These are phyloP conservation scores for Manduca sexta DNA, from an alignment of 1,140 invertebrate genomes.

Conservation along the genomic window DNA sequence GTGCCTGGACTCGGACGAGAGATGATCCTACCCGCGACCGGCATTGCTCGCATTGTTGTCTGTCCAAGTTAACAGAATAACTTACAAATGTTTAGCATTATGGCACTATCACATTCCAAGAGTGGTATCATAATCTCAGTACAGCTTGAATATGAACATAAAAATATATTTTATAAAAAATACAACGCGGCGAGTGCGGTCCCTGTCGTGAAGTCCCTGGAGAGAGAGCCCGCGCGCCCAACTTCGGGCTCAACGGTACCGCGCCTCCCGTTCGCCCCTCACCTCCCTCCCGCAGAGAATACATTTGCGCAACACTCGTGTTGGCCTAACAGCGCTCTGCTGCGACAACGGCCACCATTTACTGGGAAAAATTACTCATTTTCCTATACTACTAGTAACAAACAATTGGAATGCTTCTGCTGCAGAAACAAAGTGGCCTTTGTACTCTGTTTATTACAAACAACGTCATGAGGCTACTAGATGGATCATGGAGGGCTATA, in stretches of 20 bases:
- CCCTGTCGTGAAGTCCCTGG: slow-evolving; percentile 48
- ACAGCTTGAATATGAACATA: neutral
- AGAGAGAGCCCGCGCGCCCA: slow-evolving; percentile 64
- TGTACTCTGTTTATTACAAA: slow-evolving; percentile 10
- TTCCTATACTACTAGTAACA: slow-evolving; percentile 28
- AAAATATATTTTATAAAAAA: slow-evolving; percentile 9
- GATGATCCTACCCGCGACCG: slow-evolving; percentile 37
- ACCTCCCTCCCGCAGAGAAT: slow-evolving; percentile 56
- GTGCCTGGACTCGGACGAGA: slow-evolving; percentile 44
- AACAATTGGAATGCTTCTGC: slow-evolving; percentile 2
- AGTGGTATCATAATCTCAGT: too few relatives aligned
- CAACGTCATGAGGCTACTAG: too few relatives aligned
- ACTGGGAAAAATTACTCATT: slow-evolving; percentile 65
- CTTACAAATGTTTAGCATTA: slow-evolving; percentile 36
- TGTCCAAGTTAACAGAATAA: slow-evolving; percentile 48
- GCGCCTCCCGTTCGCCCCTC: slow-evolving; percentile 37
- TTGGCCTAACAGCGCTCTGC: slow-evolving; percentile 64
- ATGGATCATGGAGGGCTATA: slow-evolving; percentile 19
- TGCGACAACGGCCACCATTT: slow-evolving; percentile 54
- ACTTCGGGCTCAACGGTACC: slow-evolving; percentile 62
- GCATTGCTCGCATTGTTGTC: slow-evolving; percentile 54
- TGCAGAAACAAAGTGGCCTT: slow-evolving; percentile 19
- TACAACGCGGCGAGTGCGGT: slow-evolving; percentile 39
- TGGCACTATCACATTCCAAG: slow-evolving; percentile 9
- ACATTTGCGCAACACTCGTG: slow-evolving; percentile 68